These are phyloP conservation scores for Coelogynopora nodosa DNA, from an alignment of 2,888 invertebrate genomes.

Conservation along the genomic window DNA sequence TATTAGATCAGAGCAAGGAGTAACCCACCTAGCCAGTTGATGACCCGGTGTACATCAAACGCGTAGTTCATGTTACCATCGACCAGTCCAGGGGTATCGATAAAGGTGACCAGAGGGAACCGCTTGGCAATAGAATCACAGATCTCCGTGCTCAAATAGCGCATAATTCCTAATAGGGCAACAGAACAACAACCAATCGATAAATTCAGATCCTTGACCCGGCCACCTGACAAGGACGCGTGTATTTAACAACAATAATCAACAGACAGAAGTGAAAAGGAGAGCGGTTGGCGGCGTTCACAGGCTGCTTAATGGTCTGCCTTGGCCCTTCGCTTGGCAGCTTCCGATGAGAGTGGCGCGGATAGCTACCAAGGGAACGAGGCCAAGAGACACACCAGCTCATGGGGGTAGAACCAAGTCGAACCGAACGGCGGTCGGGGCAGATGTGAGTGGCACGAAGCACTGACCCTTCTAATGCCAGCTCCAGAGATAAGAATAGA, in stretches of 20 bases:
- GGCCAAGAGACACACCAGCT: slow-evolving; percentile 8
- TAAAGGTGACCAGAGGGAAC: slow-evolving; percentile 66
- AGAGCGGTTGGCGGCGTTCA: too few species aligned
- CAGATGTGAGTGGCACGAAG: background rate
- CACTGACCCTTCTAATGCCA: slow-evolving; percentile 63
- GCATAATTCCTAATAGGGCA: slow-evolving; percentile 63
- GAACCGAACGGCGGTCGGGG: background rate
- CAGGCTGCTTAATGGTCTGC: background rate
- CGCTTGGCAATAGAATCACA: slow-evolving; percentile 66
- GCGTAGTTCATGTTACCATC: slow-evolving; percentile 68
- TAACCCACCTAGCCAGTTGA: slow-evolving; percentile 65
- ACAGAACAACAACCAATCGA: slow-evolving; percentile 25
- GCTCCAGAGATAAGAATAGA: slow-evolving; percentile 55
- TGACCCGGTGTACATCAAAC: slow-evolving; percentile 66
- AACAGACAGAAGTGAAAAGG: too few species aligned
- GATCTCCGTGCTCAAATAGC: slow-evolving; percentile 66
- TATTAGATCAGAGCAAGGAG: too few species aligned
- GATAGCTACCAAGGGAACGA: slow-evolving; percentile 64
- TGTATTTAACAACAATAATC: too few species aligned
- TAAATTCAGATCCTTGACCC: too few species aligned
- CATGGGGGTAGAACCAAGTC: too few species aligned
- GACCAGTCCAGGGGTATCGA: slow-evolving; percentile 67
- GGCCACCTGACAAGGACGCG: too few species aligned
- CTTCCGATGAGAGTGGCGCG: slow-evolving; percentile 55
- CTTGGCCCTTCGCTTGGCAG: slow-evolving; percentile 67